A percentile compares a stretch with the other conserved stretches of the same genome.
phyloP scores from a whole-genome alignment of 2,113 vertebrate genomes.

The Anolis sagrei region DNA sequence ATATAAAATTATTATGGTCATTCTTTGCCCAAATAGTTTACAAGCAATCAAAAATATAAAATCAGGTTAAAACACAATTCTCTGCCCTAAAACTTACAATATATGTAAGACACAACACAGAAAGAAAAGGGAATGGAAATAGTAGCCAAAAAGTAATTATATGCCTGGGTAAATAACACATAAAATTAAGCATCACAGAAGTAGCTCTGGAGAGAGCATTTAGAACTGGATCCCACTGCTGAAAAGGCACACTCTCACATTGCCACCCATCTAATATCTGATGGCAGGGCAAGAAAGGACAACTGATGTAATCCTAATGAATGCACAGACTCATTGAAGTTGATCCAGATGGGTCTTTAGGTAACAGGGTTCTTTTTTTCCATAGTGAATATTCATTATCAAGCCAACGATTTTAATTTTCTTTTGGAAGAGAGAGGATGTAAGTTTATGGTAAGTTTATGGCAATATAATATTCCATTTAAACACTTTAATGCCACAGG shows the following conservation, averaged over 20 bases:
- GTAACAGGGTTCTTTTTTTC: not conserved
- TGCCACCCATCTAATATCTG: not conserved
- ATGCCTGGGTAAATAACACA: not conserved
- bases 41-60: too few relatives aligned
- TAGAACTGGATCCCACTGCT: too few relatives aligned
- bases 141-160: not conserved
- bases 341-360: not conserved
- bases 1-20: too few relatives aligned
- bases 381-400: not conserved
- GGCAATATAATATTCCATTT: not conserved
- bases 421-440: not conserved
- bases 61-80: too few relatives aligned
- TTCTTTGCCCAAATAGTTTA: too few relatives aligned
- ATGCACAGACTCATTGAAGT: too few relatives aligned
- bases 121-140: not conserved
- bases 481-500: not conserved
- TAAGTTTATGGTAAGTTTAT: not conserved
- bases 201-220: not conserved
- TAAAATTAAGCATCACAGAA: not conserved
- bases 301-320: not conserved
- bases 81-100: too few relatives aligned
- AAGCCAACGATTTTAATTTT: not conserved
- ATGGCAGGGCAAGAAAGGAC: not conserved
- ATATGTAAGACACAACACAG: too few relatives aligned
- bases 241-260: not conserved